A percentile compares a stretch with the other conserved stretches of the same genome.
Evolutionary conservation across 2,888 invertebrate genomes (phyloP).

Genomic region (Volucella inanis): DNA sequence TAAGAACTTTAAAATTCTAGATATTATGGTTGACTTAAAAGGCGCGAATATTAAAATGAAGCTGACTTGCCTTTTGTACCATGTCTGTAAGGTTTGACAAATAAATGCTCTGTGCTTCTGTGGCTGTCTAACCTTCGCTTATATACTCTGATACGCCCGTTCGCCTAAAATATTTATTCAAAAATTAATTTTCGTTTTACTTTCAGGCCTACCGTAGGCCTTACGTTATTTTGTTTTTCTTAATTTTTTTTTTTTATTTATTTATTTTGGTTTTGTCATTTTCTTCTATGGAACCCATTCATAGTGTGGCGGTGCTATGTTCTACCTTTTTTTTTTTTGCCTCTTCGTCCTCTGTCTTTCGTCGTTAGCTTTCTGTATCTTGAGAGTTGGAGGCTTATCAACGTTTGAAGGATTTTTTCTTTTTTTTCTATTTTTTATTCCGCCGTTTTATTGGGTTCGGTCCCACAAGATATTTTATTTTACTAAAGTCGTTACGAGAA

Average conservation of each 20-base stretch:
- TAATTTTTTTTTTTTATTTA: slow-evolving; percentile 25
- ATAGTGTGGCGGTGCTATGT: slow-evolving; percentile 48
- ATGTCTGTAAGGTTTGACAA: slow-evolving; percentile 81
- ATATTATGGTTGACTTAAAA: slow-evolving; percentile 8
- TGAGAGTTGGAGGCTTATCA: slow-evolving; percentile 57
- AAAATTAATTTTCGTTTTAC: slow-evolving; percentile 70
- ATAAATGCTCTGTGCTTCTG: slow-evolving; percentile 82
- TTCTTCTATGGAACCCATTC: slow-evolving; percentile 54
- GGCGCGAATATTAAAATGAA: slow-evolving; percentile 24
- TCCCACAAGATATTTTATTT: slow-evolving; percentile 63
- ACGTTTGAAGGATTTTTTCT: slow-evolving; percentile 14
- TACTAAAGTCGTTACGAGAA: slow-evolving; percentile 56
- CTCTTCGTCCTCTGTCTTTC: slow-evolving; percentile 22
- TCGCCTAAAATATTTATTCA: slow-evolving; percentile 71
- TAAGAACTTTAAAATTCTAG: too few relatives aligned
- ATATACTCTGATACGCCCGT: slow-evolving; percentile 74
- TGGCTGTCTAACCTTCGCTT: slow-evolving; percentile 75
- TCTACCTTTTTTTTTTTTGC: slow-evolving; percentile 60
- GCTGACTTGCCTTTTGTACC: slow-evolving; percentile 80
- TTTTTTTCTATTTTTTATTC: slow-evolving; percentile 30
- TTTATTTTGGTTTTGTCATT: slow-evolving; percentile 42
- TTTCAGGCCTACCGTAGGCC: slow-evolving; percentile 73
- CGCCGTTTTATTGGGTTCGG: slow-evolving; percentile 28
- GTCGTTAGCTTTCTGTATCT: slow-evolving; percentile 51
- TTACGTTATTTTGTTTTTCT: slow-evolving; percentile 29